Conservation (phyloP, 2,113 vertebrate species). For the Podiceps cristatus region DNA sequence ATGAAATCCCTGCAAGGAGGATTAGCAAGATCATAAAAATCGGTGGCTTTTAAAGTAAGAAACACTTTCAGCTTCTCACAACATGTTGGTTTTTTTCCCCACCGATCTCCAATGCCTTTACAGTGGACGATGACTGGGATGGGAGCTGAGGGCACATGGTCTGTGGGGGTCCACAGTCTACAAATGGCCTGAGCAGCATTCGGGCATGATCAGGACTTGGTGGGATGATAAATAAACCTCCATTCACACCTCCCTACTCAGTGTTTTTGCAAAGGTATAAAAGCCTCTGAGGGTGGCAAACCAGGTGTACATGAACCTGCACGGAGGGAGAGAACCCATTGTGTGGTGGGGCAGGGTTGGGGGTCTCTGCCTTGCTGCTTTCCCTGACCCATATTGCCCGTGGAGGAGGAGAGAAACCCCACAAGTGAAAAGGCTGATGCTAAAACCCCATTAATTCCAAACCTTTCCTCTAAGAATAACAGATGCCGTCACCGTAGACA, state of each 20-base stretch:
- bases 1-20: neutral
- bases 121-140: too few species aligned
- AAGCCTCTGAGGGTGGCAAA: neutral
- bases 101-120: neutral
- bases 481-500: neutral
- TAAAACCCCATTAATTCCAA: neutral
- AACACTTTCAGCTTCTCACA: neutral
- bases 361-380: neutral
- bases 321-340: neutral
- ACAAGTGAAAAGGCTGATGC: neutral
- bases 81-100: accelerated
- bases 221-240: neutral
- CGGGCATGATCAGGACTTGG: neutral
- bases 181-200: neutral
- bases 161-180: neutral
- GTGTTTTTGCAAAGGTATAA: neutral
- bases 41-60: neutral
- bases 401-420: neutral
- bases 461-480: neutral
- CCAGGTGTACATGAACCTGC: accelerated
- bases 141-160: accelerated
- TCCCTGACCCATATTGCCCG: neutral
- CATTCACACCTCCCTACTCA: neutral
- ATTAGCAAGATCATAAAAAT: neutral
- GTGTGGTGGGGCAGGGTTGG: neutral